A percentile compares a stretch with the other conserved stretches of the same genome.
These are phyloP conservation scores for Luffia ferchaultella DNA, from an alignment of 2,888 invertebrate species.

Conservation along the genomic window DNA sequence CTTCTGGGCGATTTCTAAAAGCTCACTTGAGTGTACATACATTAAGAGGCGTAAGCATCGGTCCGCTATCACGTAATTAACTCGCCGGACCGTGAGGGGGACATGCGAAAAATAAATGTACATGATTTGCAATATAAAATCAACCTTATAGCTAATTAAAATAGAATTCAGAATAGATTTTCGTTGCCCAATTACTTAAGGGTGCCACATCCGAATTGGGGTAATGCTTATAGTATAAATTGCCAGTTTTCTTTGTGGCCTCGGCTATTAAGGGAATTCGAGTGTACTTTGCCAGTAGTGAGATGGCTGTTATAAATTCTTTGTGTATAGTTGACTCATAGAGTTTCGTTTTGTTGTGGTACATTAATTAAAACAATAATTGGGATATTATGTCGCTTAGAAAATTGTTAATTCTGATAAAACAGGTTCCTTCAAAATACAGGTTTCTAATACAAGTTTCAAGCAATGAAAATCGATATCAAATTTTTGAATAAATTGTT, in stretches of 20 bases:
- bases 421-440: no score
- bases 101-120: background rate
- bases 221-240: conserved; percentile 51
- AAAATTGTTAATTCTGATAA: no score
- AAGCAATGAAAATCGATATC: no score
- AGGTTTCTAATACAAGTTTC: no score
- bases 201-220: conserved; percentile 29
- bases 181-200: conserved; percentile 2
- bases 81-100: conserved; percentile 48
- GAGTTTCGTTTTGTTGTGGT: no score
- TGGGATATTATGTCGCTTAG: no score
- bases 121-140: conserved; percentile 14
- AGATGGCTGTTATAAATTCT: conserved; percentile 30
- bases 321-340: no score
- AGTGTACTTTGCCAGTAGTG: conserved; percentile 45
- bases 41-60: conserved; percentile 35
- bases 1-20: no score
- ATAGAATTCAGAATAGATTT: conserved; percentile 18
- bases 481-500: no score
- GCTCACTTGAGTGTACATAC: background rate
- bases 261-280: conserved; percentile 29
- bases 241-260: conserved; percentile 48
- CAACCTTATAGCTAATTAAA: conserved; percentile 16
- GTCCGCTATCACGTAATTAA: conserved; percentile 61
- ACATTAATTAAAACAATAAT: no score